Evolutionary conservation across 2,888 invertebrate genomes (phyloP), one percentile per base, ranked within the genome.

Genomic region (Nudaria mundana): DNA sequence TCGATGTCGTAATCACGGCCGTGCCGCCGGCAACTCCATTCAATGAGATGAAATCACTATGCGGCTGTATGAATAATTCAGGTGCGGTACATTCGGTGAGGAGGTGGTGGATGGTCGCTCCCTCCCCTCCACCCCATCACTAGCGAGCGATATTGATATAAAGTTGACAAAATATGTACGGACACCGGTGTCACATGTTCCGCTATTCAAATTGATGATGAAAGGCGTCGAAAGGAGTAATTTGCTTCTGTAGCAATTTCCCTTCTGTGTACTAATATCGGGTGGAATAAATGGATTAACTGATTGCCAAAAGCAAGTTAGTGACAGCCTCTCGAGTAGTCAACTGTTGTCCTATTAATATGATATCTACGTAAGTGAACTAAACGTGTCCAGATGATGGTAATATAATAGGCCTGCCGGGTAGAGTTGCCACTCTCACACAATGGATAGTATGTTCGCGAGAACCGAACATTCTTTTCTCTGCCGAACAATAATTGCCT

Each of bases 41-140:
- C 85, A 87, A 87, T 87, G 86, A 86, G 85, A 85, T 85, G 83
- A 86, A 87, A 87, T 87, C 87, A 86, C 87, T 86, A 86, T 86
- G 87, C 81, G 84, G 78, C 78, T 61, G 63, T 76, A 87, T 87
- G 87, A 87, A 87, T 87, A 80, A 87, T 87, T 86, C 86, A 87
- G 74, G 73, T 79, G 83, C 72, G 81, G 78, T 76, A 60, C 68
- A 64, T 53, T 56, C 40, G 55, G 56, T 18, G 8, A 11, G 40
- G 30, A 38, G 42, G 37, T 26, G 34, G 4, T 12, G 16, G 3
- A 23, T 25, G 23, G 14, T 40, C 48, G 45, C 48, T 48, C 52
- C 51, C 52, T 54, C 18, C 18, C 18, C 43, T 48, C 47, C 48
- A 48, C 52, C 51, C 52, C 55, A n/a, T n/a, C n/a, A 44, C 52